Conservation (phyloP, 2,113 vertebrate species). For the Ibidorhyncha struthersii region DNA sequence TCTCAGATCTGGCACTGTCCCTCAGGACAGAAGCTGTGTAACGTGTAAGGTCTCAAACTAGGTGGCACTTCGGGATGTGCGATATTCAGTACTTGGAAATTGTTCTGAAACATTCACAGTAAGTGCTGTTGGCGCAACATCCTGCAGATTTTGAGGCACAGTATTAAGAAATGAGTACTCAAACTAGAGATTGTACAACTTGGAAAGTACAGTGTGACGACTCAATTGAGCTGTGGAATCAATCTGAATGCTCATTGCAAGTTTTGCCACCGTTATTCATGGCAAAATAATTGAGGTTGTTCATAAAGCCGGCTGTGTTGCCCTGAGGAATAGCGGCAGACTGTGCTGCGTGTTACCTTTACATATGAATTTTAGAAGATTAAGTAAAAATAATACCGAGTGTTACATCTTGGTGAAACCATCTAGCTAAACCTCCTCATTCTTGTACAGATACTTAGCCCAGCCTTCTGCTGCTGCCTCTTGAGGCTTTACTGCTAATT, state of each 20-base stretch:
- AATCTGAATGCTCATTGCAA: not conserved
- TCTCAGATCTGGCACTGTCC: not conserved
- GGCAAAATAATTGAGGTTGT: not conserved
- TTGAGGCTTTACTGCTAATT: not conserved
- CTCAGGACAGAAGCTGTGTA: not conserved
- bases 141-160: not conserved
- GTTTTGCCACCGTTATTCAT: not conserved
- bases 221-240: not conserved
- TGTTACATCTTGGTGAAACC: not conserved
- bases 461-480: not conserved
- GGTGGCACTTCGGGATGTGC: rapidly evolving
- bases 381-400: not conserved
- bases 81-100: rapidly evolving
- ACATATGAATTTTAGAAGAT: not conserved
- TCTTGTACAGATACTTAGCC: not conserved
- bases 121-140: not conserved
- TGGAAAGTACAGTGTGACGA: rapidly evolving
- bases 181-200: not conserved
- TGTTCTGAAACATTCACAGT: not conserved
- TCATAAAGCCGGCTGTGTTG: not conserved
- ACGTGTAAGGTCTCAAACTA: not conserved
- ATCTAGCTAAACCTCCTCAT: not conserved
- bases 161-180: not conserved
- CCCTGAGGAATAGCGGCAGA: not conserved
- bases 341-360: not conserved